These are phyloP conservation scores for Melinopterus prodromus DNA, from an alignment of 2,888 invertebrate genomes.

Conservation along the genomic window DNA sequence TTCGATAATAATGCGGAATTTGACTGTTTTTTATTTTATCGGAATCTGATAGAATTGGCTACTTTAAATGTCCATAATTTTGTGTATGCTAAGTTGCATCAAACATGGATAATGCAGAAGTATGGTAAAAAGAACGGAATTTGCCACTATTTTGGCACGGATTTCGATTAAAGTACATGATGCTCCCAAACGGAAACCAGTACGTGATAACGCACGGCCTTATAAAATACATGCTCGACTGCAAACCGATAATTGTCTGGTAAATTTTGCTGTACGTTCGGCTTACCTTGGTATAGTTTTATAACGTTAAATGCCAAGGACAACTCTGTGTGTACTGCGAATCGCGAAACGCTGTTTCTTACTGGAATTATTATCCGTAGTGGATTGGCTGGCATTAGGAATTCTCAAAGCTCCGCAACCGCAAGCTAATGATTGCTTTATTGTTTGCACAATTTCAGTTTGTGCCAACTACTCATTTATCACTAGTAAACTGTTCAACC, in stretches of 20 bases:
- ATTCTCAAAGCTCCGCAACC: not conserved
- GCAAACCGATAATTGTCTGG: not conserved
- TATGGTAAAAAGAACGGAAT: no score
- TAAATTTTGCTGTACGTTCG: not conserved
- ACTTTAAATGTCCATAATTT: no score
- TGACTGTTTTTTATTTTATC: no score
- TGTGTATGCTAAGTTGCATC: no score
- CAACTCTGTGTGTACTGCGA: constrained; percentile 28
- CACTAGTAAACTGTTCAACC: not conserved
- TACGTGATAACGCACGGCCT: not conserved
- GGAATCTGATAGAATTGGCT: no score
- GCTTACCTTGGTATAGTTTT: constrained; percentile 44
- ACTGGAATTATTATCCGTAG: not conserved
- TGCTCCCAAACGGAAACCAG: no score
- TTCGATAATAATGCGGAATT: no score
- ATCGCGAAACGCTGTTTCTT: constrained; percentile 10
- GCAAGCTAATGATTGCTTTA: not conserved
- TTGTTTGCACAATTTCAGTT: not conserved
- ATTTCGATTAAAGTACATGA: no score
- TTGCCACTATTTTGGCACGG: no score
- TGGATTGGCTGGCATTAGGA: not conserved
- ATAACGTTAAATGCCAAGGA: constrained; percentile 42
- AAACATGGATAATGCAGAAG: no score
- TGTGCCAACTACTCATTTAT: not conserved
- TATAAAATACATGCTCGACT: not conserved